phyloP scores from a whole-genome alignment of 1,140 invertebrate species.

The Luehdorfia chinensis region DNA sequence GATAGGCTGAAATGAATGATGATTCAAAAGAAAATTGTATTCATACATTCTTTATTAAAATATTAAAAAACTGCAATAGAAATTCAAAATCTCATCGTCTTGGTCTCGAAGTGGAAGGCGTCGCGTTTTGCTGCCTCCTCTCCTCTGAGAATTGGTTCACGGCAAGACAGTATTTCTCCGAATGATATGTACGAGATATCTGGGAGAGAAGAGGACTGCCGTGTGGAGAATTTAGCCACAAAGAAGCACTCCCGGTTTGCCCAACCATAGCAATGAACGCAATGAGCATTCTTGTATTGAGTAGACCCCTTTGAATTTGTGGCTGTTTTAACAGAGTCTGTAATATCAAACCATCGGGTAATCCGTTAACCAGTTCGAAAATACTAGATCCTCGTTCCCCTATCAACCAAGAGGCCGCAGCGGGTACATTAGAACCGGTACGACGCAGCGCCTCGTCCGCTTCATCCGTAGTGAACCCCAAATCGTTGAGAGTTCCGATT shows the following conservation, averaged over 20 bases:
- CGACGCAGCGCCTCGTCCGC: conserved; percentile 42
- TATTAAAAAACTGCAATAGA: too few species aligned
- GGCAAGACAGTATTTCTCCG: conserved; percentile 65
- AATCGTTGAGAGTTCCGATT: conserved; percentile 41
- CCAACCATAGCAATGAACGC: conserved; percentile 69
- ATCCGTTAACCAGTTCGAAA: conserved; percentile 54
- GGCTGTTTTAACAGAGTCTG: conserved; percentile 61
- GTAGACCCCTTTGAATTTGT: conserved; percentile 56
- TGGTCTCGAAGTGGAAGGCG: conserved; percentile 52
- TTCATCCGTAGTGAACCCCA: conserved; percentile 49
- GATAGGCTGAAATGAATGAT: too few species aligned
- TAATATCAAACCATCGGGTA: conserved; percentile 56
- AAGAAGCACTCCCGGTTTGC: conserved; percentile 49
- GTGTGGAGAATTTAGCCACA: conserved; percentile 66
- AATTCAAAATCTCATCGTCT: conserved; percentile 21
- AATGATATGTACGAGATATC: conserved; percentile 65
- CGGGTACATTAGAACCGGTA: conserved; percentile 59
- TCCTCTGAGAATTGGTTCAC: conserved; percentile 63
- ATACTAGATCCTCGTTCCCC: conserved; percentile 60
- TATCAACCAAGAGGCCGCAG: conserved; percentile 59
- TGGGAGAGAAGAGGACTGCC: conserved; percentile 59
- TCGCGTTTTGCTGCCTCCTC: conserved; percentile 19
- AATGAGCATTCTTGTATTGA: conserved; percentile 67
- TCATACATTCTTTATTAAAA: too few species aligned
- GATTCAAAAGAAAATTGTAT: too few species aligned